Conservation (phyloP, 2,797 vertebrate genomes). For the Calcarius lapponicus region DNA sequence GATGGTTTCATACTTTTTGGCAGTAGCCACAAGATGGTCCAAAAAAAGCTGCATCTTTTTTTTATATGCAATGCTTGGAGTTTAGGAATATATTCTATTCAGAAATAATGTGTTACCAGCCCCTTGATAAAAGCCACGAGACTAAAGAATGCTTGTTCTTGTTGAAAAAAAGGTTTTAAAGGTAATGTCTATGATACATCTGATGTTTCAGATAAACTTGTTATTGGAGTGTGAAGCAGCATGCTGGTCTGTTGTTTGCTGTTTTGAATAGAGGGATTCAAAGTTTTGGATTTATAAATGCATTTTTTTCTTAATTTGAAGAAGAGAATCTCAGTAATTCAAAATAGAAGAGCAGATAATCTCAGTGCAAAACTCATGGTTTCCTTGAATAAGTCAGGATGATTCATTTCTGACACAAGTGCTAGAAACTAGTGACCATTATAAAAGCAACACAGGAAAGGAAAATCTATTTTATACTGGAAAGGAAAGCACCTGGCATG, state of each 20-base stretch:
- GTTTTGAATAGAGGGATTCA: neutral
- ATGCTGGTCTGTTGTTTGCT: neutral
- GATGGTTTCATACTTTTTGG: conserved; percentile 19
- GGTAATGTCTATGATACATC: neutral
- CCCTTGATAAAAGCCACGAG: conserved; percentile 8
- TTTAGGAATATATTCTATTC: neutral
- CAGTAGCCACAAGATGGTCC: neutral
- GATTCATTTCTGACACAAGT: neutral
- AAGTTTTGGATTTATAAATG: neutral
- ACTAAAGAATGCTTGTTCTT: conserved; percentile 17
- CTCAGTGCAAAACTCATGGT: neutral
- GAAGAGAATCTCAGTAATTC: neutral
- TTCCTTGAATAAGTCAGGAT: neutral
- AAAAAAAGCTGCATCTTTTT: conserved; percentile 19
- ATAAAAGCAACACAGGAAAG: neutral
- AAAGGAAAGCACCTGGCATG: neutral
- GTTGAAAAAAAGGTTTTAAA: neutral
- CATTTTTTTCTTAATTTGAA: neutral
- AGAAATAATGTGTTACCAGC: neutral
- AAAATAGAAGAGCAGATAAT: neutral
- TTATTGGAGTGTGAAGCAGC: conserved; percentile 2
- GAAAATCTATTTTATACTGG: neutral
- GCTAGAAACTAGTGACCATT: neutral
- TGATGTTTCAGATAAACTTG: conserved; percentile 3
- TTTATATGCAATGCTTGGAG: neutral